A percentile compares a stretch with the other conserved stretches of the same genome.
Conservation (phyloP, 64 coral and sea anemone species). For the Stichodactyla mertensii region DNA sequence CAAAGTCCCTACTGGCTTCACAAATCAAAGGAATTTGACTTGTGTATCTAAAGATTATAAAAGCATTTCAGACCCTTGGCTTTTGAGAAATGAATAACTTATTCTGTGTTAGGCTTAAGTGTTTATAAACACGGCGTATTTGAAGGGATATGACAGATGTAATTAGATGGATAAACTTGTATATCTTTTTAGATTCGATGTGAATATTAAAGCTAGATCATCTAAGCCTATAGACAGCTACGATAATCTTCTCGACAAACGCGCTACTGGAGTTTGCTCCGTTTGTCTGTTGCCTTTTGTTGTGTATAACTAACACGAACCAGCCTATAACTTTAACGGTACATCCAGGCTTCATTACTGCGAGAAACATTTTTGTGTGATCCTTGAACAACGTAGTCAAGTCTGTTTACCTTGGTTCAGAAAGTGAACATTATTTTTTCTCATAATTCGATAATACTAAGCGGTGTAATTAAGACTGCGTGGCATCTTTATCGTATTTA, state of each 20-base stretch:
- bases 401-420: not conserved
- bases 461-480: not conserved
- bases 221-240: not conserved
- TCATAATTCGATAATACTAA: not conserved
- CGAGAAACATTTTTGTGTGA: not conserved
- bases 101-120: conserved; percentile 5
- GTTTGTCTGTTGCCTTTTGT: not conserved
- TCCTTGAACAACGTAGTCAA: not conserved
- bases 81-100: not conserved
- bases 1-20: not conserved
- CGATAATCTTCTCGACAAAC: conserved; percentile 11
- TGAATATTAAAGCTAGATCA: not conserved
- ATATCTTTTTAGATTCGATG: not conserved
- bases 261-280: not conserved
- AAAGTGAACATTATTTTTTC: not conserved
- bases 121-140: conserved; percentile 16
- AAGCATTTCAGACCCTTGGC: conserved; percentile 14
- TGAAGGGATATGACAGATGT: not conserved
- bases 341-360: no score
- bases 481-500: conserved; percentile 10
- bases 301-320: not conserved
- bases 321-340: not conserved
- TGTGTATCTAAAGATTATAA: conserved; percentile 21
- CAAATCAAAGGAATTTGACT: conserved; percentile 5
- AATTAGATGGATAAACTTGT: conserved; percentile 1